These are phyloP conservation scores for Gallinago paraguaiae DNA, from an alignment of 2,113 vertebrate genomes.

Conservation along the genomic window DNA sequence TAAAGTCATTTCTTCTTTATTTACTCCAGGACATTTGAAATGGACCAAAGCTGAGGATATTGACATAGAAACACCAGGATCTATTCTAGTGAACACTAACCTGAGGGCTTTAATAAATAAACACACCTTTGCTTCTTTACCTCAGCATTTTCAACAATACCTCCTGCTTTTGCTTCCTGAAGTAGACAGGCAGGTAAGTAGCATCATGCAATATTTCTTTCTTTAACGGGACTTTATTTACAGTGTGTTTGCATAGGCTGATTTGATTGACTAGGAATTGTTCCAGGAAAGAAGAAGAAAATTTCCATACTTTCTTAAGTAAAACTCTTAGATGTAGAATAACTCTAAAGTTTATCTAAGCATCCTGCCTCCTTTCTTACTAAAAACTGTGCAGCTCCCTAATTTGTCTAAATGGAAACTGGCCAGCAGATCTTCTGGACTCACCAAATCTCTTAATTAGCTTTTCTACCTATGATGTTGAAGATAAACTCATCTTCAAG, in stretches of 20 bases:
- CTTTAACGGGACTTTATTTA: not conserved
- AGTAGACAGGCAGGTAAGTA: constrained; percentile 88
- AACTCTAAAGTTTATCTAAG: not conserved
- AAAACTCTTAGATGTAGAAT: not conserved
- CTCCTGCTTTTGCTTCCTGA: constrained; percentile 87
- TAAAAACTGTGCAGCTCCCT: not conserved
- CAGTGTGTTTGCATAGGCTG: not conserved
- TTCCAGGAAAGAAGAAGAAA: not conserved
- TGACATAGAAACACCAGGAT: constrained; percentile 89
- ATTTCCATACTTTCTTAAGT: not conserved
- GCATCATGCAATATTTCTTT: constrained; percentile 9
- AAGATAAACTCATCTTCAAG: not conserved
- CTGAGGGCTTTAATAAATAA: constrained; percentile 90
- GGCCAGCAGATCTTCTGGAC: not conserved
- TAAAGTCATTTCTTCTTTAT: constrained; percentile 72
- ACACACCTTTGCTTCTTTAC: constrained; percentile 88
- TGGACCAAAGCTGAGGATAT: constrained; percentile 90
- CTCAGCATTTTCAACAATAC: constrained; percentile 88
- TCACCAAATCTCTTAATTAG: not conserved
- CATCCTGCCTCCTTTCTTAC: not conserved
- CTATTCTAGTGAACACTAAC: constrained; percentile 89
- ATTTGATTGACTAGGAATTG: not conserved
- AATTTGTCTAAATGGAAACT: not conserved
- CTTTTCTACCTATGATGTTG: not conserved
- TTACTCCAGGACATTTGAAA: constrained; percentile 84